These are phyloP conservation scores for Corythucha ciliata DNA, from an alignment of 2,888 invertebrate genomes.

Conservation along the genomic window DNA sequence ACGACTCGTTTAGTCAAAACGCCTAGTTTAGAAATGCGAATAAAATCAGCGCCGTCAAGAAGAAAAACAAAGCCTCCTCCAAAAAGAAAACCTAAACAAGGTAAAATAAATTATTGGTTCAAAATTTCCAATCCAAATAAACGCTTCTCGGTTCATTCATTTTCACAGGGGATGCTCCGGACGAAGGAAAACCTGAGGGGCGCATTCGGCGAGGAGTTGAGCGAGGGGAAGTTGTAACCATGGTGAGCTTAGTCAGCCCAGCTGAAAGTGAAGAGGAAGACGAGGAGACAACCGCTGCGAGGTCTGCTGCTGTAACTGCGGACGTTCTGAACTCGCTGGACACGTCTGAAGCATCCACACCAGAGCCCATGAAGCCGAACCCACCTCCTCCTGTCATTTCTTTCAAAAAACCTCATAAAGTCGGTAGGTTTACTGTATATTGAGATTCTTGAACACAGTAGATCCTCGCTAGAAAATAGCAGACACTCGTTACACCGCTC, in stretches of 20 bases:
- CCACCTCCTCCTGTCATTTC: slow-evolving; percentile 27
- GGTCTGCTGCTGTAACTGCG: slow-evolving; percentile 14
- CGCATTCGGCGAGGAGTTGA: slow-evolving; percentile 35
- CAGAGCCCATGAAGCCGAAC: slow-evolving; percentile 14
- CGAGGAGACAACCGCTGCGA: slow-evolving; percentile 35
- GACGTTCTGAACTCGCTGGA: slow-evolving; percentile 13
- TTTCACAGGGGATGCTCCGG: slow-evolving; percentile 15
- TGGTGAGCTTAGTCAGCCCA: slow-evolving; percentile 58
- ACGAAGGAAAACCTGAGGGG: slow-evolving; percentile 30
- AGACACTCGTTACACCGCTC: too few species aligned
- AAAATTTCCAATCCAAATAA: neutral
- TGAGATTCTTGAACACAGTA: too few species aligned
- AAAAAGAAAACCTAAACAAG: slow-evolving; percentile 27
- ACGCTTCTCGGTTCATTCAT: neutral
- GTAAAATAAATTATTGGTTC: neutral
- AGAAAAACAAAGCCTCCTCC: slow-evolving; percentile 26
- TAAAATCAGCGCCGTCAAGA: slow-evolving; percentile 26
- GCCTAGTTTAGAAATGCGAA: slow-evolving; percentile 15
- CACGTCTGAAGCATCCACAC: slow-evolving; percentile 19
- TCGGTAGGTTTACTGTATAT: slow-evolving; percentile 27
- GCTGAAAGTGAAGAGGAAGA: slow-evolving; percentile 57
- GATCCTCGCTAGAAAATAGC: too few species aligned
- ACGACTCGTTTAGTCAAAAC: too few species aligned
- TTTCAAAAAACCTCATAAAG: slow-evolving; percentile 29
- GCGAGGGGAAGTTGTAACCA: slow-evolving; percentile 49